A percentile compares a stretch with the other conserved stretches of the same genome.
Evolutionary conservation across 1,140 invertebrate species (phyloP).

Genomic region (Rhopalosiphum maidis): DNA sequence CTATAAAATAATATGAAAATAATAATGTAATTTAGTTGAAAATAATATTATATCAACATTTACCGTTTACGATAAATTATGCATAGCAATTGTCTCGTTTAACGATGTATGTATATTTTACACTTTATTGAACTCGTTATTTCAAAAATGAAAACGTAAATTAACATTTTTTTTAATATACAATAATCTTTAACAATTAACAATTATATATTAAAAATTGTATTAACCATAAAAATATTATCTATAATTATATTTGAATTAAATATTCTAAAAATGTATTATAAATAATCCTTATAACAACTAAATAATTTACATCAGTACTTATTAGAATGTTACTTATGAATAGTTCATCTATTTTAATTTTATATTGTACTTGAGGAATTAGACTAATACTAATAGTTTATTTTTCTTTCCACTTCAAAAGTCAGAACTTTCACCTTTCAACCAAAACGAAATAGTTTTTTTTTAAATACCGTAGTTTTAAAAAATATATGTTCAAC

Average conservation of each 20-base stretch:
- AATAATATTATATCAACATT: neutral
- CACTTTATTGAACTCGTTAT: neutral
- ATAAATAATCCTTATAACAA: neutral
- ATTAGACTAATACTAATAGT: neutral
- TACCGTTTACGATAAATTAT: neutral
- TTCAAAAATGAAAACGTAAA: neutral
- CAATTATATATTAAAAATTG: no score
- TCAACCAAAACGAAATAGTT: no score
- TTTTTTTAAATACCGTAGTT: no score
- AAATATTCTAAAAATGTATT: no score
- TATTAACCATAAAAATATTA: no score
- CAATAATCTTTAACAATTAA: neutral
- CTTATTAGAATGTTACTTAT: neutral
- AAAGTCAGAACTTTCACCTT: no score
- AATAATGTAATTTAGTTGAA: neutral
- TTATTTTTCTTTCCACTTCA: neutral
- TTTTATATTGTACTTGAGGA: neutral
- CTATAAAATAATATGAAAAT: neutral
- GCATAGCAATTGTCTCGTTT: neutral
- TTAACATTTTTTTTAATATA: neutral
- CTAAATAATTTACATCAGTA: neutral
- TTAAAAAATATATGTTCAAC: no score
- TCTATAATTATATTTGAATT: no score
- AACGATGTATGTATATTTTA: neutral
- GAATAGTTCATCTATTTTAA: neutral